Base-by-base conservation (phyloP, 1,140 invertebrate genomes). In the honey bee (Apis mellifera) region DNA sequence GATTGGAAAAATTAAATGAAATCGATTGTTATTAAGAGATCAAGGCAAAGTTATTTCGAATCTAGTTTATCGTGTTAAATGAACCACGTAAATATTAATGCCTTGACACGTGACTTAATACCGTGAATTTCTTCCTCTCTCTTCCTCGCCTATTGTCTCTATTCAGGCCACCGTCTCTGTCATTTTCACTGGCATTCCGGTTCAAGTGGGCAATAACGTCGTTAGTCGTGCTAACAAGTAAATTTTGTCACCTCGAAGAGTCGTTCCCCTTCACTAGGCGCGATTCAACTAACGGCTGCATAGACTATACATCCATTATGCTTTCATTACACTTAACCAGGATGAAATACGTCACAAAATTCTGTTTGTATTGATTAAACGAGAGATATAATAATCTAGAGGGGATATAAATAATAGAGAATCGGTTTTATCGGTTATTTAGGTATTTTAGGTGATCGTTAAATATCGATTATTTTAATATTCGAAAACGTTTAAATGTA, bases 31-130 rank as follows among this genome's bases (percentile, higher is more conserved):
- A 70, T 50, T 23, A 52, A 17, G 9, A 65, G 15, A 17, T 23
- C 1, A 71, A 32, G 59, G 13, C 19, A 19, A n/a, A 32, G 19
- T n/a, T 71, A 23, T 52, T 79, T 54, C 57, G 73, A 17, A 62
- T 54, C 15, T 8, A 72, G 60, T 72, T 75, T 57, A 69, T 60
- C 76, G 54, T 82, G 70, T 76, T 69, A 86, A 86, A 77, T 73
- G 74, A 79, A 74, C 69, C 65, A 66, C 59, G 65, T 65, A 79
- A 83, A 87, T 83, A 86, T 87, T 86, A 86, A 88, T 84, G 68
- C 32, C 15, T 17, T 62, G 64, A 52, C 57, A 52, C 55, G 48
- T 76, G 54, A 59, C 65, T 74, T 69, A 21, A 55, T 59, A 50
- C 74, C 60, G 54, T 59, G 52, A 59, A 79, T 64, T 52, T 26